A percentile compares a stretch with the other conserved stretches of the same genome.
Conservation (phyloP, 2,113 vertebrate species). For the Trichomycterus rosablanca region DNA sequence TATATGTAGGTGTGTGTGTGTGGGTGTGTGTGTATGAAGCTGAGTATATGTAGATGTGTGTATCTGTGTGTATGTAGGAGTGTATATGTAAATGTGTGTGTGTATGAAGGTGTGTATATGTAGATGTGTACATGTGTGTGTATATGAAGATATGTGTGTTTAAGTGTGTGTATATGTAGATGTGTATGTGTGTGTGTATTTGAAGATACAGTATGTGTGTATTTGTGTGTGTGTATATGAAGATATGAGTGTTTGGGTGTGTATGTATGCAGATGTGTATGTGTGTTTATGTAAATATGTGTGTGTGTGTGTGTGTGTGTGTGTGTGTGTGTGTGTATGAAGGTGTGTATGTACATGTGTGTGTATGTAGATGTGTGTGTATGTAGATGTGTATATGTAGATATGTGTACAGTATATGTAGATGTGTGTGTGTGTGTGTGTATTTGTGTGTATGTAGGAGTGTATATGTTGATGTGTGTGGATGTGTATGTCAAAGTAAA, state of each 20-base stretch:
- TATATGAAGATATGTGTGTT: background rate
- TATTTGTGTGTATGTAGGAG: slow-evolving; percentile 4
- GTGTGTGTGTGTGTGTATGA: slow-evolving; percentile 6
- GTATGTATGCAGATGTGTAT: background rate
- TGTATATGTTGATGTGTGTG: slow-evolving; percentile 15
- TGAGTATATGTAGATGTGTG: background rate
- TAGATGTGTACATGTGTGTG: slow-evolving; percentile 14
- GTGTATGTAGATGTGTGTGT: slow-evolving; percentile 24
- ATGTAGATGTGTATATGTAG: slow-evolving; percentile 1
- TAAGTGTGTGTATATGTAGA: background rate
- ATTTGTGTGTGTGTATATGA: slow-evolving; percentile 34
- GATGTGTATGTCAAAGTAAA: slow-evolving; percentile 32
- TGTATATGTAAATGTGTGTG: background rate
- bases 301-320: slow-evolving; percentile 29
- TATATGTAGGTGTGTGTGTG: slow-evolving; percentile 5
- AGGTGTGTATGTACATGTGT: slow-evolving; percentile 12
- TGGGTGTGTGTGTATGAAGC: background rate
- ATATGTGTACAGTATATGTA: too few species aligned
- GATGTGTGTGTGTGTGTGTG: slow-evolving; percentile 31
- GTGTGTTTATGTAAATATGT: too few species aligned
- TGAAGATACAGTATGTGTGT: slow-evolving; percentile 1
- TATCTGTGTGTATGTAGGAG: background rate
- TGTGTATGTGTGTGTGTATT: slow-evolving; percentile 17
- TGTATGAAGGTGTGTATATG: background rate
- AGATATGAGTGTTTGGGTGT: slow-evolving; percentile 11